Percentiles rank a stretch among this genome's conserved stretches.
Evolutionary conservation across 2,113 vertebrate species (phyloP).

Genomic region (Chloroceryle aenea): DNA sequence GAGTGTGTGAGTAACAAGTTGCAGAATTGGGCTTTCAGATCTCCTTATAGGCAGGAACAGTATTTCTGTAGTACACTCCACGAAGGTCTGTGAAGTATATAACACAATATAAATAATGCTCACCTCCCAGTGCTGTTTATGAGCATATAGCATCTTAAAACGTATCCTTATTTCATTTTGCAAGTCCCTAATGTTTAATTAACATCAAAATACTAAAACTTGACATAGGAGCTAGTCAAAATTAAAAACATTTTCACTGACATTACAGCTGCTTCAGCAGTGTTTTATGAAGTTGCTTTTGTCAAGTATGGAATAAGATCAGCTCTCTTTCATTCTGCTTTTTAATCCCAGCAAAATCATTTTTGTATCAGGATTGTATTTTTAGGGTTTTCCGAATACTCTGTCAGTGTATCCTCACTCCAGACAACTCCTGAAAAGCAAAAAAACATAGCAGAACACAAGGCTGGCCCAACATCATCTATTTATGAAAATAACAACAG

Average conservation of each 20-base stretch:
- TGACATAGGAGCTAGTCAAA: background rate
- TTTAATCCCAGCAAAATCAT: conserved; percentile 87
- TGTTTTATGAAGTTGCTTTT: conserved; percentile 71
- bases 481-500: background rate
- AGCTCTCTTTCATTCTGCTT: conserved; percentile 83
- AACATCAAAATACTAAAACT: conserved; percentile 11
- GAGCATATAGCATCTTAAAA: background rate
- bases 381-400: conserved; percentile 91
- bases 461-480: background rate
- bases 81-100: background rate
- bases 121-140: background rate
- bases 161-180: conserved; percentile 28
- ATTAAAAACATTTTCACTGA: background rate
- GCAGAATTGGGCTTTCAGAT: background rate
- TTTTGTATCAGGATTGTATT: conserved; percentile 89
- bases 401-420: conserved; percentile 79
- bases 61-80: background rate
- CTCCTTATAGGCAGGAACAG: background rate
- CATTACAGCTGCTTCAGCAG: background rate
- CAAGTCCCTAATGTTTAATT: background rate
- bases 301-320: conserved; percentile 85
- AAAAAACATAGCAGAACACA: background rate
- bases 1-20: background rate
- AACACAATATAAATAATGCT: background rate
- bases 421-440: conserved; percentile 77